These are phyloP conservation scores for Trematocara nigrifrons DNA, from an alignment of 2,113 vertebrate genomes.

Conservation along the genomic window DNA sequence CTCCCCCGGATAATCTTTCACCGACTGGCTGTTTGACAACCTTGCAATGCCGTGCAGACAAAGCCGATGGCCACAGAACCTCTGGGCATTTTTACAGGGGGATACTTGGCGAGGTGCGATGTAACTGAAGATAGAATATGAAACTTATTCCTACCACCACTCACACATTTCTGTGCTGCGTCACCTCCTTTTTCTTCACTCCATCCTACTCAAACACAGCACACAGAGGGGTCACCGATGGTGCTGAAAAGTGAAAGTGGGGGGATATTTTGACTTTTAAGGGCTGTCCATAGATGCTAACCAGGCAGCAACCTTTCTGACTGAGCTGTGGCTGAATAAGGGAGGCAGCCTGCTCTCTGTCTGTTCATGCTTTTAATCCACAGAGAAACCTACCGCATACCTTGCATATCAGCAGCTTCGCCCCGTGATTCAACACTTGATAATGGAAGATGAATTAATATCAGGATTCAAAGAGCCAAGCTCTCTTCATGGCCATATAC, in stretches of 20 bases:
- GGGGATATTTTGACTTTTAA: conserved; percentile 26
- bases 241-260: conserved; percentile 10
- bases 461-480: neutral
- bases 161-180: neutral
- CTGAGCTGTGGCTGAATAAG: neutral
- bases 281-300: conserved; percentile 24
- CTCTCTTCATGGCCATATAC: neutral
- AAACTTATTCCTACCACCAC: neutral
- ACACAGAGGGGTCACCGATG: neutral
- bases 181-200: neutral
- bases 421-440: neutral
- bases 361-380: neutral
- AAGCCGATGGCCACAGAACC: conserved; percentile 21
- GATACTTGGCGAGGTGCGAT: conserved; percentile 1
- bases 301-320: neutral
- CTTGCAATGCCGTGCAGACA: neutral
- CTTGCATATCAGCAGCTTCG: neutral
- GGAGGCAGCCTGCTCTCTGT: neutral
- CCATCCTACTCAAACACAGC: neutral
- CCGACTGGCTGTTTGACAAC: conserved; percentile 18
- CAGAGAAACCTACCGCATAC: neutral
- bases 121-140: neutral
- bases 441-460: neutral
- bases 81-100: neutral
- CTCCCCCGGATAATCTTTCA: conserved; percentile 42